Conservation (phyloP, 2,888 invertebrate genomes). For the Cerceris ruficornis region DNA sequence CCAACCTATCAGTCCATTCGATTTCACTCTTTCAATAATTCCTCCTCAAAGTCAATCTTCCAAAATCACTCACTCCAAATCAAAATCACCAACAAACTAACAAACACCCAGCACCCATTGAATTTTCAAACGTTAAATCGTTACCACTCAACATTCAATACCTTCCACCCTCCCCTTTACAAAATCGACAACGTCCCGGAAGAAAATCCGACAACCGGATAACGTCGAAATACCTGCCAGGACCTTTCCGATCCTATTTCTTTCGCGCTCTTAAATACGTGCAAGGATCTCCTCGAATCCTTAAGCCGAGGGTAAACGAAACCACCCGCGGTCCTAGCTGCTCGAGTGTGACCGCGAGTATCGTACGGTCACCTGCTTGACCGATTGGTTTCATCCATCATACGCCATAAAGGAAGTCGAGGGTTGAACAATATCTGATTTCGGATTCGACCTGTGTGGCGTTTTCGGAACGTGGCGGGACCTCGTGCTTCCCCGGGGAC, state of each 20-base stretch:
- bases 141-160: no score
- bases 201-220: background rate
- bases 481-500: slow-evolving; percentile 33
- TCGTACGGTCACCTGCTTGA: slow-evolving; percentile 63
- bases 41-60: no score
- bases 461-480: slow-evolving; percentile 47
- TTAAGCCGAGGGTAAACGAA: slow-evolving; percentile 24
- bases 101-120: no score
- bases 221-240: background rate
- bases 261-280: background rate
- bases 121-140: no score
- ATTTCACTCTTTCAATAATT: no score
- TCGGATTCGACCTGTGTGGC: slow-evolving; percentile 69
- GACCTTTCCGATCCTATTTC: no score
- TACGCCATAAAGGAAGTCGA: slow-evolving; percentile 53
- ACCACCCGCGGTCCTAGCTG: slow-evolving; percentile 58
- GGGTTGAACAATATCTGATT: slow-evolving; percentile 68
- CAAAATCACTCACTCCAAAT: no score
- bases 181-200: background rate
- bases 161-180: no score
- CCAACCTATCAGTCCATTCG: no score
- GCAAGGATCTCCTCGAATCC: background rate
- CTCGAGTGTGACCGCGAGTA: slow-evolving; percentile 36
- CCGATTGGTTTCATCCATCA: slow-evolving; percentile 76
- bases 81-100: no score